These are phyloP conservation scores for Tetramorium simillimum DNA, from an alignment of 1,140 invertebrate genomes.

Conservation along the genomic window DNA sequence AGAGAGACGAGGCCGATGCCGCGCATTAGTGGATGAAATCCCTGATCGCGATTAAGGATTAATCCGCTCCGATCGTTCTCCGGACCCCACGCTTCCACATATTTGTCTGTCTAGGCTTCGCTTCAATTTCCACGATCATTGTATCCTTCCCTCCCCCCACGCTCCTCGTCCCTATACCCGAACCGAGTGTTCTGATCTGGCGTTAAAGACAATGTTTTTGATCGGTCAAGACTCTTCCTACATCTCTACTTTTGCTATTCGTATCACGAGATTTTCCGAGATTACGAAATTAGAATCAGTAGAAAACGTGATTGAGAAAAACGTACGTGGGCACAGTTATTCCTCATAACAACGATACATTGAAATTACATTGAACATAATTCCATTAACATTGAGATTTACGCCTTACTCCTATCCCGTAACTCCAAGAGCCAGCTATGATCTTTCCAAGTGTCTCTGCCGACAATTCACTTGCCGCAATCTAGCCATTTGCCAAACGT, in stretches of 20 bases:
- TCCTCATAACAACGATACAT: constrained; percentile 17
- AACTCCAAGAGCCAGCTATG: constrained; percentile 41
- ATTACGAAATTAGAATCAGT: background rate
- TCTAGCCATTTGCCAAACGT: background rate
- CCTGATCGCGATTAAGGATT: constrained; percentile 52
- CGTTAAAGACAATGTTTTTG: constrained; percentile 4
- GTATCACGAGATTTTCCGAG: background rate
- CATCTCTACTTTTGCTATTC: constrained; percentile 18
- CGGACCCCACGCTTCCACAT: constrained; percentile 65
- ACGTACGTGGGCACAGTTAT: constrained; percentile 38
- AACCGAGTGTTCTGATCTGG: constrained; percentile 44
- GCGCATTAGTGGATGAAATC: constrained; percentile 51
- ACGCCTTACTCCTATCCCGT: constrained; percentile 5
- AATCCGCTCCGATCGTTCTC: constrained; percentile 67
- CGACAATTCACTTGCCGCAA: constrained; percentile 30
- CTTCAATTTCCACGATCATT: constrained; percentile 46
- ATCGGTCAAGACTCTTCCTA: constrained; percentile 32
- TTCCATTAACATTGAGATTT: constrained; percentile 23
- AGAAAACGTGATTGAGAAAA: background rate
- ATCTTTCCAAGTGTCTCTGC: constrained; percentile 16
- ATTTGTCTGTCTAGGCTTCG: constrained; percentile 71
- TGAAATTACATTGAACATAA: constrained; percentile 18
- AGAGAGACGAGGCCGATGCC: constrained; percentile 20
- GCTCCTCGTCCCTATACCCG: background rate
- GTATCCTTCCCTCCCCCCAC: background rate